phyloP scores from a whole-genome alignment of 2,888 invertebrate genomes.

The Acleris emargana region DNA sequence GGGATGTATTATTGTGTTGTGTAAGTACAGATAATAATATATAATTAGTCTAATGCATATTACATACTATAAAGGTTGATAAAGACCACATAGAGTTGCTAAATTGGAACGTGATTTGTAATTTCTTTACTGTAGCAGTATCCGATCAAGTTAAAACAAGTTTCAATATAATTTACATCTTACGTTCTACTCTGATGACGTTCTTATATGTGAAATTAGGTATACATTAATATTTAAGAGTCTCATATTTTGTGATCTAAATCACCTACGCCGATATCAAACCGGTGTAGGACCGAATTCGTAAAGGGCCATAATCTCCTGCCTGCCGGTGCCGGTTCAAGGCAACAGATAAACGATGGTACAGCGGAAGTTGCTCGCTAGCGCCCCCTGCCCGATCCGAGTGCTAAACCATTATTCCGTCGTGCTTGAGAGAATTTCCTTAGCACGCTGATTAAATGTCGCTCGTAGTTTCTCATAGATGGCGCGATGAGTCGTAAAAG shows the following conservation, averaged over 20 bases:
- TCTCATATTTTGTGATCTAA: conserved; percentile 1
- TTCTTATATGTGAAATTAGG: background rate
- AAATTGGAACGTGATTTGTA: no score
- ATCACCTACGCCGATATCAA: conserved; percentile 13
- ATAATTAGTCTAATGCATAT: no score
- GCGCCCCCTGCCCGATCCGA: conserved; percentile 17
- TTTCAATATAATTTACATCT: no score
- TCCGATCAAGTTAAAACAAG: no score
- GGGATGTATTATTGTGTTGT: no score
- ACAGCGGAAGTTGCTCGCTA: conserved; percentile 2
- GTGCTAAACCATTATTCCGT: background rate
- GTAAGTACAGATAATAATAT: no score
- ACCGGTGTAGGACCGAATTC: conserved; percentile 30
- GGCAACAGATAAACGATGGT: conserved; percentile 20
- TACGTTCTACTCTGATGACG: no score
- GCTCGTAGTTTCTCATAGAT: conserved; percentile 40
- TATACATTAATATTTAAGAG: background rate
- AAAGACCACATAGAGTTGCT: no score
- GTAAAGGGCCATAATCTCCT: conserved; percentile 28
- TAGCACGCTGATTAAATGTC: conserved; percentile 13
- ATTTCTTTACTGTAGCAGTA: no score
- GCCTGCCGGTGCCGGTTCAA: conserved; percentile 29
- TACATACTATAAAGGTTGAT: no score
- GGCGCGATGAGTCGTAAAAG: conserved; percentile 42
- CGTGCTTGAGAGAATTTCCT: conserved; percentile 7